Evolutionary conservation across 1,140 invertebrate genomes (phyloP).

Genomic region (Phenacoccus solenopsis): DNA sequence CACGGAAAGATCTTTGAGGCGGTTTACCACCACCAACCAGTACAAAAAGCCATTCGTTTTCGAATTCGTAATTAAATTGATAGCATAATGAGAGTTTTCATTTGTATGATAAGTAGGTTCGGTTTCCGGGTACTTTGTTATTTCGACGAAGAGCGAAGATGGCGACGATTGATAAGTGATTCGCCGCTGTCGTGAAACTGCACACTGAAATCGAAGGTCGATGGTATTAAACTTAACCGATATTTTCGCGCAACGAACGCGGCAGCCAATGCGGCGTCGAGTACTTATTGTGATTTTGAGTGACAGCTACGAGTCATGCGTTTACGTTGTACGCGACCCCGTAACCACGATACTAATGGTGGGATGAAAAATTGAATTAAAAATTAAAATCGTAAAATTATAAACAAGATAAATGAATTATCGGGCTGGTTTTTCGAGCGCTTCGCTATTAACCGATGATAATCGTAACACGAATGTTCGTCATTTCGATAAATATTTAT

Average conservation of each 20-base stretch:
- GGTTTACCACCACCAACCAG: too few species aligned
- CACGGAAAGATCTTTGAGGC: too few species aligned
- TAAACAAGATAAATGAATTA: background rate
- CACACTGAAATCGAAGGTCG: background rate
- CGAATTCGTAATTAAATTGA: background rate
- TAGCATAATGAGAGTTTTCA: background rate
- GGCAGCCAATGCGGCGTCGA: background rate
- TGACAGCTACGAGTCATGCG: background rate
- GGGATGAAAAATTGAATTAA: background rate
- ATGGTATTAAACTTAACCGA: background rate
- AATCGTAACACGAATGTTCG: background rate
- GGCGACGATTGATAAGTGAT: background rate
- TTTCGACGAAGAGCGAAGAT: background rate
- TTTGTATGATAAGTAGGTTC: conserved; percentile 1
- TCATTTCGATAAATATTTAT: background rate
- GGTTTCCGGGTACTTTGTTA: background rate
- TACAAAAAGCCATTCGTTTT: background rate
- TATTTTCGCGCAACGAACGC: background rate
- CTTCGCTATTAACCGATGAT: background rate
- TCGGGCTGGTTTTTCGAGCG: background rate
- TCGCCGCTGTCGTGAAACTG: background rate
- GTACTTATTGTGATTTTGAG: background rate
- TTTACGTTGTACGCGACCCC: background rate
- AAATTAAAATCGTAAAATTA: background rate
- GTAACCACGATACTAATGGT: background rate